Evolutionary conservation across 2,113 vertebrate genomes (phyloP).

Genomic region (Heterocephalus glaber): DNA sequence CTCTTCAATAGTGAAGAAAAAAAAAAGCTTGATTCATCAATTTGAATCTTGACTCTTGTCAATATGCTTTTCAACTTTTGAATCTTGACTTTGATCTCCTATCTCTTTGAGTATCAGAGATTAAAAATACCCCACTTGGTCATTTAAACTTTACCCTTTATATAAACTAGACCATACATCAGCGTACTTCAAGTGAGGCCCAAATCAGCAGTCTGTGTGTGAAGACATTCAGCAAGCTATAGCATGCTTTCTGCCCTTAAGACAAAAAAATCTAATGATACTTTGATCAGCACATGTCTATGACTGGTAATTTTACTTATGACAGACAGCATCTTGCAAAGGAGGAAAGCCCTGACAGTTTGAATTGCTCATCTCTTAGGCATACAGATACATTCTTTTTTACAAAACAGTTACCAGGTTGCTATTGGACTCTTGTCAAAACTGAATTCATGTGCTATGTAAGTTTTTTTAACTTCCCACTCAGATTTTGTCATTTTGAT

Average conservation of each 20-base stretch:
- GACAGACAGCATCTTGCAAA: background rate
- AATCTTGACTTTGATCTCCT: background rate
- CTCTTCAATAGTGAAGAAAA: background rate
- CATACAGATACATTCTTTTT: background rate
- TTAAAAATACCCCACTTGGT: background rate
- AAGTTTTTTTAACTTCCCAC: background rate
- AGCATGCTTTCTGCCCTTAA: background rate
- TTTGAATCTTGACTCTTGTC: background rate
- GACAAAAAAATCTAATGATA: background rate
- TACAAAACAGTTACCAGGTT: background rate
- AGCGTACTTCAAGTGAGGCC: background rate
- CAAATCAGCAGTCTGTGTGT: background rate
- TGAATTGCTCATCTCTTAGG: background rate
- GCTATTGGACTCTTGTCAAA: background rate
- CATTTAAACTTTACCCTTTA: background rate
- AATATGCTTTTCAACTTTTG: background rate
- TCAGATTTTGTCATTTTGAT: background rate
- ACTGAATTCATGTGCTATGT: background rate
- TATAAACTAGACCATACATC: background rate
- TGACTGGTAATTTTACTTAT: background rate
- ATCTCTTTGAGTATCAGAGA: background rate
- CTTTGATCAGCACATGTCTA: background rate
- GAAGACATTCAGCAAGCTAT: background rate
- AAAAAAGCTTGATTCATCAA: background rate
- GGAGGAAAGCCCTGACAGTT: background rate